phyloP scores from a whole-genome alignment of 2,888 invertebrate species.

The Stenichneumon culpator region DNA sequence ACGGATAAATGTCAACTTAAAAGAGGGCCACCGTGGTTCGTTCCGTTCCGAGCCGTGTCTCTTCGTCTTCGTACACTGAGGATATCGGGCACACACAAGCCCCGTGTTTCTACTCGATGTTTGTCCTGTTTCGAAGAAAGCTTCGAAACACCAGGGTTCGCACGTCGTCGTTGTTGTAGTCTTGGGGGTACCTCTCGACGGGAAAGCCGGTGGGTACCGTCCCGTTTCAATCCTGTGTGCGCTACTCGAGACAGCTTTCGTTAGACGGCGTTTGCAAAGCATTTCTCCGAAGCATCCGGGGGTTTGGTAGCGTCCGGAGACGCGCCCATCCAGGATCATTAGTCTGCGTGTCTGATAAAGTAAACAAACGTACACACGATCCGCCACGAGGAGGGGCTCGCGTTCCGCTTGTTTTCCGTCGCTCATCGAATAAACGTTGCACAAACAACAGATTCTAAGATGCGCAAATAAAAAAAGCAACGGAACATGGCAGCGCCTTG shows the following conservation, averaged over 20 bases:
- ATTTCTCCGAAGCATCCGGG: constrained; percentile 26
- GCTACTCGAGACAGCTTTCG: constrained; percentile 25
- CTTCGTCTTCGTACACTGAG: not conserved
- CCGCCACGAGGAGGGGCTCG: not conserved
- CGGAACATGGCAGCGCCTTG: not conserved
- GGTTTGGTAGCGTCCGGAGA: constrained; percentile 10
- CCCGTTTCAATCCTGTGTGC: constrained; percentile 24
- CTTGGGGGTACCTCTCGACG: constrained; percentile 19
- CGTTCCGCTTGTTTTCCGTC: constrained; percentile 6
- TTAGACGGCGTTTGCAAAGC: constrained; percentile 13
- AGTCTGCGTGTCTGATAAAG: constrained; percentile 11
- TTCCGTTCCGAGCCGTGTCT: constrained; percentile 26
- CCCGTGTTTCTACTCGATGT: constrained; percentile 48
- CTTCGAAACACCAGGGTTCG: constrained; percentile 60
- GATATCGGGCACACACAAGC: constrained; percentile 16
- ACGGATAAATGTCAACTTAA: constrained; percentile 64
- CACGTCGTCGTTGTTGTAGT: constrained; percentile 55
- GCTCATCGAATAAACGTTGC: constrained; percentile 7
- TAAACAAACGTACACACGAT: not conserved
- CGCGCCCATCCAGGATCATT: constrained; percentile 34
- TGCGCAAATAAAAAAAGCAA: not conserved
- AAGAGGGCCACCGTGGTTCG: constrained; percentile 15
- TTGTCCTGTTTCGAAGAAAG: constrained; percentile 66
- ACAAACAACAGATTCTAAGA: not conserved
- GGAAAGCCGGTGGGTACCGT: constrained; percentile 28